Evolutionary conservation across 2,888 invertebrate genomes (phyloP).

Genomic region (Acutogordius australiensis): DNA sequence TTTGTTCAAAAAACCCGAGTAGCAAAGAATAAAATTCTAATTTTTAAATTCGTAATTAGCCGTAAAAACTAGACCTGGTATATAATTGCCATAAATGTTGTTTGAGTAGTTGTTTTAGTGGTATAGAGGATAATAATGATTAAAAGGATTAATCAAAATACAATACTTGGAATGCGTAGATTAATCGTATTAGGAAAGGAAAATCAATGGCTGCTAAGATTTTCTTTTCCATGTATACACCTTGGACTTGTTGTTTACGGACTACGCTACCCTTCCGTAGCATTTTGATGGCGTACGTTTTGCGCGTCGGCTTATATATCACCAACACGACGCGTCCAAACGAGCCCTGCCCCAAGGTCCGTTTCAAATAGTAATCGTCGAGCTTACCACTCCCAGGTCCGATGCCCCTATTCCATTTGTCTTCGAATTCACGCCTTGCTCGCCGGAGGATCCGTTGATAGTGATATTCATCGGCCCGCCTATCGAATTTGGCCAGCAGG

Average conservation of each 20-base stretch:
- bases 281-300: constrained; percentile 3
- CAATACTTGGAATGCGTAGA: neutral
- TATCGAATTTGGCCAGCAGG: neutral
- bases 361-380: neutral
- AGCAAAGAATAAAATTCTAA: too few species aligned
- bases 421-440: neutral
- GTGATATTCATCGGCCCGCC: neutral
- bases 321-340: neutral
- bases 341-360: neutral
- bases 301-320: neutral
- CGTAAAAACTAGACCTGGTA: too few species aligned
- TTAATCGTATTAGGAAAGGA: neutral
- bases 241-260: neutral
- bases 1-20: too few species aligned
- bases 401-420: neutral
- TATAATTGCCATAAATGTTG: too few species aligned
- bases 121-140: too few species aligned
- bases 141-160: too few species aligned
- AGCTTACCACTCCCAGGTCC: neutral
- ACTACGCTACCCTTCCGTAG: neutral
- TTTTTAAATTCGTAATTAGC: too few species aligned
- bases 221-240: constrained; percentile 1
- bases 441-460: neutral
- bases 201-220: neutral
- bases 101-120: too few species aligned